phyloP scores from a whole-genome alignment of 2,888 invertebrate species.

The Epistrophella euchroma region DNA sequence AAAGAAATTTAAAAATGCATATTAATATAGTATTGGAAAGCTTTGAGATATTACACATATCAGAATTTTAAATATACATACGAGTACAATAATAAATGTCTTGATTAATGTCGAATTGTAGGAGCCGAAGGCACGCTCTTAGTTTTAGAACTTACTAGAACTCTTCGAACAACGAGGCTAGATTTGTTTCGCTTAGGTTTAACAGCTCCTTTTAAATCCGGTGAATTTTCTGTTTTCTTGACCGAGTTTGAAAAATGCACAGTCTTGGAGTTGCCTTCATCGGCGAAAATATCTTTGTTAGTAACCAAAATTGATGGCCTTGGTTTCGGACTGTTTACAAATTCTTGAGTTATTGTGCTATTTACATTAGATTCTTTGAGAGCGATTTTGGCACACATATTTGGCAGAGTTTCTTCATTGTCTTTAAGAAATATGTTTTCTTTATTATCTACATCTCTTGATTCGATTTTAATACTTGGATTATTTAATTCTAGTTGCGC shows the following conservation, averaged over 20 bases:
- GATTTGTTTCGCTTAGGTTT: conserved; percentile 78
- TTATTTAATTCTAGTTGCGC: conserved; percentile 22
- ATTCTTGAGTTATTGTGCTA: conserved; percentile 4
- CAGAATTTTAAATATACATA: conserved; percentile 13
- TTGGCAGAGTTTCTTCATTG: conserved; percentile 23
- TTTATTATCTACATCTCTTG: conserved; percentile 33
- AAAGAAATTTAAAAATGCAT: conserved; percentile 46
- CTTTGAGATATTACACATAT: neutral
- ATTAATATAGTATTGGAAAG: conserved; percentile 12
- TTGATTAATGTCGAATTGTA: conserved; percentile 32
- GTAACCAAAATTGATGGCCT: conserved; percentile 67
- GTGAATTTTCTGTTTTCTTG: conserved; percentile 23
- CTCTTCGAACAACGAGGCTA: conserved; percentile 79
- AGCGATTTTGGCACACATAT: conserved; percentile 43
- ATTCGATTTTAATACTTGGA: conserved; percentile 27
- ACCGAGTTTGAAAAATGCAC: conserved; percentile 56
- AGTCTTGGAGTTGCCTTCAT: conserved; percentile 74
- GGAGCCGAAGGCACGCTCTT: conserved; percentile 42
- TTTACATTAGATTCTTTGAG: conserved; percentile 5
- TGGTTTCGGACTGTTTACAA: conserved; percentile 3
- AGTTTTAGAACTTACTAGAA: conserved; percentile 78
- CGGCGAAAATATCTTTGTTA: conserved; percentile 77
- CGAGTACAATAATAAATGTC: neutral
- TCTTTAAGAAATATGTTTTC: conserved; percentile 35
- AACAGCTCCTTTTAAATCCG: conserved; percentile 31